Evolutionary conservation across 92 coral and sea anemone genomes (phyloP).

Genomic region (Porites divaricata): DNA sequence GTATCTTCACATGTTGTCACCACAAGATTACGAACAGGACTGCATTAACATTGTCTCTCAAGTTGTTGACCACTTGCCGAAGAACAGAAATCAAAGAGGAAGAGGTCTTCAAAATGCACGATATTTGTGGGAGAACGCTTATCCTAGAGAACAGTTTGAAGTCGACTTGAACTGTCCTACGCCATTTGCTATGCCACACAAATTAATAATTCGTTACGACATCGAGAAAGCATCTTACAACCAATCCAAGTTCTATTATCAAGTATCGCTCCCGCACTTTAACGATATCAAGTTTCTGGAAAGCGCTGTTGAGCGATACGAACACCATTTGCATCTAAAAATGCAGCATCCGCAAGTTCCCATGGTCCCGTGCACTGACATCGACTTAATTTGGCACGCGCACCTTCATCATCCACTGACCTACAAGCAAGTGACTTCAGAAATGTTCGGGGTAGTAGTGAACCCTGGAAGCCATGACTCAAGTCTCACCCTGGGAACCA

Average conservation of each 20-base stretch:
- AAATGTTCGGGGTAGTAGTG: constrained; percentile 37
- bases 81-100: constrained; percentile 31
- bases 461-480: constrained; percentile 41
- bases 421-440: constrained; percentile 43
- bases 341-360: constrained; percentile 33
- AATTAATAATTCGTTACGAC: constrained; percentile 30
- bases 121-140: constrained; percentile 36
- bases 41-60: constrained; percentile 39
- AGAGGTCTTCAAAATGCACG: constrained; percentile 31
- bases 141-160: constrained; percentile 61
- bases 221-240: constrained; percentile 34
- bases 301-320: constrained; percentile 36
- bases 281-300: constrained; percentile 23
- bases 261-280: constrained; percentile 54
- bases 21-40: constrained; percentile 32
- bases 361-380: constrained; percentile 56
- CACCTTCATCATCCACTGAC: constrained; percentile 56
- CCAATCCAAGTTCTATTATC: constrained; percentile 47
- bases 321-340: constrained; percentile 31
- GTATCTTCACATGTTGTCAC: constrained; percentile 44
- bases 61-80: constrained; percentile 47
- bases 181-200: background rate
- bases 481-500: constrained; percentile 42
- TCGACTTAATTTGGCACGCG: constrained; percentile 65
- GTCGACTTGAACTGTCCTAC: constrained; percentile 54